A percentile compares a stretch with the other conserved stretches of the same genome.
Conservation (phyloP, 2,797 vertebrate species). For the Pampus argenteus region DNA sequence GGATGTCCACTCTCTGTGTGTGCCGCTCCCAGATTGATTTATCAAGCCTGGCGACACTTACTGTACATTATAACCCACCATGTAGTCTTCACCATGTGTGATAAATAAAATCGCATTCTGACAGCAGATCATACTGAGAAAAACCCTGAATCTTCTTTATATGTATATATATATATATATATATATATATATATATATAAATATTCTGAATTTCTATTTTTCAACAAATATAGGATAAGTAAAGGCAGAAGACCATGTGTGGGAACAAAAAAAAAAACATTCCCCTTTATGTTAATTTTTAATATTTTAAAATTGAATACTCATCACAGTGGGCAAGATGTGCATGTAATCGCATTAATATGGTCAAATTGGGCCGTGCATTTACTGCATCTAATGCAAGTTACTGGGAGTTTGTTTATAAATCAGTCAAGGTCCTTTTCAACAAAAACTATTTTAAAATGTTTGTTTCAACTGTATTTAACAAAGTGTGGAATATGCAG, state of each 20-base stretch:
- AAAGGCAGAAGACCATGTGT: not conserved
- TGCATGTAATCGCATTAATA: not conserved
- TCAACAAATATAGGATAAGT: not conserved
- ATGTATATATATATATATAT: too few species aligned
- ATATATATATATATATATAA: too few species aligned
- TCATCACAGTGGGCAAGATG: conserved; percentile 2
- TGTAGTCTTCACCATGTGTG: conserved; percentile 6
- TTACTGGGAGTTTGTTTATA: not conserved
- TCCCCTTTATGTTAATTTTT: not conserved
- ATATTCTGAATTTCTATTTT: too few species aligned
- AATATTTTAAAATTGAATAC: not conserved
- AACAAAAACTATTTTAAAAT: conserved; percentile 1
- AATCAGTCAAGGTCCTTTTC: conserved; percentile 25
- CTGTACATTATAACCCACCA: conserved; percentile 13
- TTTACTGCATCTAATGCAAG: not conserved
- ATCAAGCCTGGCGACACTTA: not conserved
- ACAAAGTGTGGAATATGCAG: not conserved
- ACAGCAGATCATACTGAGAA: not conserved
- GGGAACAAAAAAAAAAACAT: not conserved
- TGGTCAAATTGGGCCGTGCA: not conserved
- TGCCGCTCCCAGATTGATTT: conserved; percentile 33
- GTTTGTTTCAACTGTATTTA: not conserved
- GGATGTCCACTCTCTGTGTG: conserved; percentile 9
- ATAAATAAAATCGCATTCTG: conserved; percentile 23
- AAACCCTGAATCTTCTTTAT: not conserved